phyloP scores from a whole-genome alignment of 2,113 vertebrate species.

The Coptodon bakossiorum region DNA sequence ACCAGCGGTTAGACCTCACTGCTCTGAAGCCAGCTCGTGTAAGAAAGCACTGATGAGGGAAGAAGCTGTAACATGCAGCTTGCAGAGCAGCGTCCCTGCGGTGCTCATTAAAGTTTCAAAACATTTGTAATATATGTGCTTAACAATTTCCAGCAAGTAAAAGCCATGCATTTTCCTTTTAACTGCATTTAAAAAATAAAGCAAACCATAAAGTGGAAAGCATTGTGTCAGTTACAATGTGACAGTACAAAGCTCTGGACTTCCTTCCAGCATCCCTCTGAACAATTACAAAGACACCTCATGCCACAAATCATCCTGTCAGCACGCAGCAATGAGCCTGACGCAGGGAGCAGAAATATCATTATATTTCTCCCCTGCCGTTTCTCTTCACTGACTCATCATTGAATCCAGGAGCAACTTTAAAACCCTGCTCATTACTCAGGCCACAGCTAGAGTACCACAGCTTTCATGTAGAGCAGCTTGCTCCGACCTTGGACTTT shows the following conservation, averaged over 20 bases:
- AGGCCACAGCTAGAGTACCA: neutral
- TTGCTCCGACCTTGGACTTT: neutral
- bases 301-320: neutral
- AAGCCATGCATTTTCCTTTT: neutral
- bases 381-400: neutral
- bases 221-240: neutral
- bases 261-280: neutral
- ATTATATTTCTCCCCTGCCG: neutral
- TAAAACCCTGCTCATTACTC: neutral
- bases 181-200: neutral
- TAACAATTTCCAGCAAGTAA: neutral
- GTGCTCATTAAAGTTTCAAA: neutral
- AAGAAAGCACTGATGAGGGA: neutral
- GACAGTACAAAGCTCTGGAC: neutral
- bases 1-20: neutral
- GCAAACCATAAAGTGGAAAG: neutral
- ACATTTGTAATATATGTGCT: neutral
- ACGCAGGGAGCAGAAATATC: neutral
- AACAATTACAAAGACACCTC: neutral
- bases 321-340: neutral
- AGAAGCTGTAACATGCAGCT: neutral
- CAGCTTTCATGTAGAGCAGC: neutral
- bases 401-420: neutral
- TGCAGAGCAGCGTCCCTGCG: neutral
- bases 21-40: neutral